Evolutionary conservation across 1,140 invertebrate species (phyloP).

Genomic region (Drosophila littoralis): DNA sequence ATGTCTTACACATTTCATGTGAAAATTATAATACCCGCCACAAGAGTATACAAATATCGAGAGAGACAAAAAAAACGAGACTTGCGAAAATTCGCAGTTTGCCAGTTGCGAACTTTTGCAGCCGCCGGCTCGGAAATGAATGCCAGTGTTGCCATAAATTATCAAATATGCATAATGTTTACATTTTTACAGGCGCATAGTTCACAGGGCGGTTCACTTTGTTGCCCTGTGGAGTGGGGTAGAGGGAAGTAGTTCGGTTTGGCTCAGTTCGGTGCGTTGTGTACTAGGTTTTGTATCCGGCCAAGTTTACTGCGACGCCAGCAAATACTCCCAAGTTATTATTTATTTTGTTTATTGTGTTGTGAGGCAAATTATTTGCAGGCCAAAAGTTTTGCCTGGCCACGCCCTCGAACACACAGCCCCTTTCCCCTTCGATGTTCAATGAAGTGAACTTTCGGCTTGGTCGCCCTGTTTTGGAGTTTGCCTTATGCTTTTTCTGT

Average conservation of each 20-base stretch:
- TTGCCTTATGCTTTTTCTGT: conserved; percentile 66
- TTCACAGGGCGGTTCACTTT: conserved; percentile 5
- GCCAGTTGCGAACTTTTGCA: conserved; percentile 39
- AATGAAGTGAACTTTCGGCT: conserved; percentile 62
- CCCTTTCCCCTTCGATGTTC: conserved; percentile 40
- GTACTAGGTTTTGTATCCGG: conserved; percentile 36
- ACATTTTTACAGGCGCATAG: conserved; percentile 69
- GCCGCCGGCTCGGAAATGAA: conserved; percentile 70
- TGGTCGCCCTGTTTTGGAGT: conserved; percentile 34
- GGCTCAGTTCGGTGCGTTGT: background rate
- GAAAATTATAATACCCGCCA: too few species aligned
- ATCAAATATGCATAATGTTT: conserved; percentile 84
- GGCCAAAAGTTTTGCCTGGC: conserved; percentile 51
- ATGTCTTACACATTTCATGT: too few species aligned
- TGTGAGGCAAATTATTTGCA: conserved; percentile 70
- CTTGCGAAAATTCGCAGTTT: conserved; percentile 49
- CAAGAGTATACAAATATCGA: background rate
- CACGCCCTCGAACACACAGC: conserved; percentile 4
- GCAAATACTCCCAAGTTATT: conserved; percentile 71
- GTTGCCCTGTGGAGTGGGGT: too few species aligned
- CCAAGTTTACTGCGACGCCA: conserved; percentile 74
- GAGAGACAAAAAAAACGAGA: conserved; percentile 22
- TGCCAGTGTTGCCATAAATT: conserved; percentile 84
- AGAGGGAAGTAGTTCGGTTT: background rate
- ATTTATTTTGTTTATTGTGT: conserved; percentile 79